Percentiles rank a stretch among this genome's conserved stretches.
Conservation (phyloP, 2,888 invertebrate genomes). For the Byasa hedistus region DNA sequence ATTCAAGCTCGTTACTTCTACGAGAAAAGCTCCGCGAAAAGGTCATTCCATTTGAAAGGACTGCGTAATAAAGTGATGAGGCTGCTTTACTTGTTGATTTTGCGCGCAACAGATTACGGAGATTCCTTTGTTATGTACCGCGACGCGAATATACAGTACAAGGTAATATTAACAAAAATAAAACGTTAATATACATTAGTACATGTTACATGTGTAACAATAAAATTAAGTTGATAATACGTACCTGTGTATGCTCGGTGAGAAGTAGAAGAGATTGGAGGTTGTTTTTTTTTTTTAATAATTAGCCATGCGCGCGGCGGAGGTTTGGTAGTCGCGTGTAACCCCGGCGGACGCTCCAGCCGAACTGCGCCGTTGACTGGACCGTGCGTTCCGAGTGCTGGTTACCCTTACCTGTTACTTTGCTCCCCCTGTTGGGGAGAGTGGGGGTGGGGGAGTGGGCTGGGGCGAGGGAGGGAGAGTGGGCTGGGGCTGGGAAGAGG, state of each 20-base stretch:
- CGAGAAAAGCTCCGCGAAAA: constrained; percentile 6
- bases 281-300: background rate
- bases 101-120: constrained; percentile 55
- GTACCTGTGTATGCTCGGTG: constrained; percentile 3
- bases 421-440: constrained; percentile 36
- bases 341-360: constrained; percentile 33
- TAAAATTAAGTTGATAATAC: too few relatives aligned
- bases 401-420: constrained; percentile 68
- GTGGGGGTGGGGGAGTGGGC: constrained; percentile 33
- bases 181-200: background rate
- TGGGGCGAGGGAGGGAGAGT: constrained; percentile 41
- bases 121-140: constrained; percentile 47
- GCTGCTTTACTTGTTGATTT: constrained; percentile 59
- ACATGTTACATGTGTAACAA: too few relatives aligned
- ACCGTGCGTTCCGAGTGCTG: constrained; percentile 48
- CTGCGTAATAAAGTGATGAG: constrained; percentile 24
- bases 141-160: background rate
- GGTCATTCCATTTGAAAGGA: constrained; percentile 20
- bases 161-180: constrained; percentile 11
- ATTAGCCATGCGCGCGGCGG: background rate
- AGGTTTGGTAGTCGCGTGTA: constrained; percentile 24
- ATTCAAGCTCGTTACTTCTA: background rate
- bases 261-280: background rate
- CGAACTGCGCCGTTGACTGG: constrained; percentile 41
- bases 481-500: too few relatives aligned